Base-by-base conservation (phyloP, 2,113 vertebrate genomes). In the Toxotes jaculatrix region DNA sequence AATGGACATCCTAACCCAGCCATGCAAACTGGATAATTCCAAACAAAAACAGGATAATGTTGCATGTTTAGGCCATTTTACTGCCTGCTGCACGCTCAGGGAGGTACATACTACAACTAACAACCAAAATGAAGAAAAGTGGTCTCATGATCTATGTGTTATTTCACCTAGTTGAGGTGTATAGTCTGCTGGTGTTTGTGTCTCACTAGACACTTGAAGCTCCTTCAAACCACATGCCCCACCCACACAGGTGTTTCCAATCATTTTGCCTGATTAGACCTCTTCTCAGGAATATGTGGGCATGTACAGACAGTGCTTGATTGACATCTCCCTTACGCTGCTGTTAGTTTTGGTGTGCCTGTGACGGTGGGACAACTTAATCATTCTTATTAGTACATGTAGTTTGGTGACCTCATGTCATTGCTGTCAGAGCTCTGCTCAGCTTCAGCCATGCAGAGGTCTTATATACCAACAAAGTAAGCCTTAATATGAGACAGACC, bases 381-480 rank as follows among this genome's bases (percentile, higher is more conserved):
- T 69, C 17, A 16, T 68, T 34, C 21, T 12, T 69, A 74, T 83
- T 47, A 23, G 43, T 47, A 53, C 32, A 49, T 60, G 34, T n/a
- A 6, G 53, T 63, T 57, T 63, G 65, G 69, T 65, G 57, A 79
- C 69, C 68, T 49, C 63, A 21, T 31, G 21, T 63, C 43, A 71
- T 56, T 85, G 21, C 71, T 55, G 27, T 9, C 43, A 61, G 65
- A 79, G 45, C 64, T 82, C 45, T 32, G 64, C 66, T 76, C 42
- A 76, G 55, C 53, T 55, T 74, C 31, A 51, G 16, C 42, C 40
- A 2, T 3, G 16, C 21, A 34, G 3, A 42, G 2, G 4, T 45
- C 60, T 38, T 5, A 27, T 36, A 57, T 36, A 47, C 16, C 57
- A 47, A 38, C 19, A n/a, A 4, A 80, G 56, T 47, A 80, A 36